Base-by-base conservation (phyloP, 2,113 vertebrate species). In the Myotis brandtii region DNA sequence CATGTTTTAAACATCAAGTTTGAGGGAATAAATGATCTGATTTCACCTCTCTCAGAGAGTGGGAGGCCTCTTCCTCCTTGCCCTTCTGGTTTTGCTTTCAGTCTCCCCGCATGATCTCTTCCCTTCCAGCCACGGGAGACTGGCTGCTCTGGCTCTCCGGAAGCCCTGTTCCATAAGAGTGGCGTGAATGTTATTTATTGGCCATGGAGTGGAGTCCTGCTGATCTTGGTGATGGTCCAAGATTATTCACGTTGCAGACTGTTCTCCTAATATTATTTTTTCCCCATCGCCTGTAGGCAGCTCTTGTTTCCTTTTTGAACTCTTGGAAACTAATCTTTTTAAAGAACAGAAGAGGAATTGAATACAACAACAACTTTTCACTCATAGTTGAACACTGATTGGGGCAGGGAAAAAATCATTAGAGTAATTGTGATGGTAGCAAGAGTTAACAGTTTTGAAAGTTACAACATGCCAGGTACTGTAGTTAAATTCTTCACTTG, bases 1-100 rank as follows among this genome's bases (percentile, higher is more conserved):
- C 40, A 8, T 81, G 62, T 83, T 95, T 96, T 91, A 86, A 62
- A 91, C 56, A 96, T 90, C 64, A 95, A 94, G 52, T 62, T n/a
- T 5, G 46, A 46, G 86, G 21, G 27, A 91, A 46, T 20, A 34
- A 82, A 91, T 0, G 14, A 67, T 76, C 14, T 34, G 6, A 69
- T 90, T 92, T 96, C 81, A 67, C 85, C 50, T 91, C 92, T 91
- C 52, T 64, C 66, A 81, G 66, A 66, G 67, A 86, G 69, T 85
- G 40, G 87, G 70, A 82, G 84, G 9, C 37, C n/a, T 67, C 72
- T 93, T 95, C 70, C 27, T 85, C 48, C 90, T 40, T 81, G 52
- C 77, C 50, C 70, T 95, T 66, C 86, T 90, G 66, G 84, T 84
- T 96, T 95, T 93, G 21, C 73, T 62, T 82, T 95, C 84, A 72